Evolutionary conservation across 2,113 vertebrate genomes (phyloP).

Genomic region (Cephalopterus ornatus): DNA sequence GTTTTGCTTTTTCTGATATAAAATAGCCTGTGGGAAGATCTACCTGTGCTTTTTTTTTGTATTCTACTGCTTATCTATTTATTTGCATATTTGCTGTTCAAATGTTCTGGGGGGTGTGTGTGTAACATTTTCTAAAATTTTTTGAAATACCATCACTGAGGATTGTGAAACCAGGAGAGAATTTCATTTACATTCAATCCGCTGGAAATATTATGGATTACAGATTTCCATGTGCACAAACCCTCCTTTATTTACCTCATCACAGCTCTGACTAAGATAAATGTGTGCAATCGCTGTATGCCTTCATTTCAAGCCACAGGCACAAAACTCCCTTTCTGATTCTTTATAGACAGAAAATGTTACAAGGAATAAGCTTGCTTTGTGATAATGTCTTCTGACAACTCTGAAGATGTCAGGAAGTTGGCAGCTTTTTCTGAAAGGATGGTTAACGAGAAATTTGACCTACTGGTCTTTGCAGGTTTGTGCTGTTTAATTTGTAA

Average conservation of each 20-base stretch:
- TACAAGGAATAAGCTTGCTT: background rate
- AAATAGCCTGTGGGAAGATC: background rate
- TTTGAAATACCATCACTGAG: background rate
- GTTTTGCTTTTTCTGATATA: background rate
- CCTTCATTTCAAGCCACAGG: constrained; percentile 20
- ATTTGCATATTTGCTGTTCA: background rate
- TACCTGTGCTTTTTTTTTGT: background rate
- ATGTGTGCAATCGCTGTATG: background rate
- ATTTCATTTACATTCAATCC: background rate
- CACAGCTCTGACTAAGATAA: background rate
- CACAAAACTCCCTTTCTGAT: background rate
- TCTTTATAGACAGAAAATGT: constrained; percentile 13
- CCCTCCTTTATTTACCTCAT: background rate
- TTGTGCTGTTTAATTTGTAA: background rate
- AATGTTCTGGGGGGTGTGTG: background rate
- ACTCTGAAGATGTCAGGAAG: constrained; percentile 23
- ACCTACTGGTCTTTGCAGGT: constrained; percentile 27
- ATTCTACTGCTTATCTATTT: background rate
- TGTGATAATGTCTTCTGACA: constrained; percentile 49
- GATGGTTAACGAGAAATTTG: background rate
- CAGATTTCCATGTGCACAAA: background rate
- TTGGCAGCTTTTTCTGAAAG: background rate
- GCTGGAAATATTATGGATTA: background rate
- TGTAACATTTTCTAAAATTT: background rate
- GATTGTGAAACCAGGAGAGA: background rate